phyloP scores from a whole-genome alignment of 2,797 vertebrate species.

The Lutjanus argentimaculatus region DNA sequence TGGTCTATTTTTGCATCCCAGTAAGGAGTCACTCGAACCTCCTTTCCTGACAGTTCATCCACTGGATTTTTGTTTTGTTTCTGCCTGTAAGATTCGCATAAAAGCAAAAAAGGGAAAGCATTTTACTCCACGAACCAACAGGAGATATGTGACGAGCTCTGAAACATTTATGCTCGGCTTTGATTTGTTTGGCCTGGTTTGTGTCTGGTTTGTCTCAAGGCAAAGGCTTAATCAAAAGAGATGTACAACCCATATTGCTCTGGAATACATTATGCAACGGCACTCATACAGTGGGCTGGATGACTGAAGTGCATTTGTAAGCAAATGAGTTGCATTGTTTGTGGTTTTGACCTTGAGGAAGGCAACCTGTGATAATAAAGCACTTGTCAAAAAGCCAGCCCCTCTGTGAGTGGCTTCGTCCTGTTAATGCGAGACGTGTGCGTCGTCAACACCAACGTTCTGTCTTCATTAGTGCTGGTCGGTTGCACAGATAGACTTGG shows the following conservation, averaged over 20 bases:
- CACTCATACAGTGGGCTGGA: constrained; percentile 37
- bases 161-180: constrained; percentile 66
- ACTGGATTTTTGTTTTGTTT: constrained; percentile 72
- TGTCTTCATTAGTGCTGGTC: constrained; percentile 65
- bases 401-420: constrained; percentile 34
- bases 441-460: constrained; percentile 38
- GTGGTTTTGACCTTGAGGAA: constrained; percentile 73
- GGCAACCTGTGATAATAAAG: constrained; percentile 64
- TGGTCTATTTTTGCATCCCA: constrained; percentile 79
- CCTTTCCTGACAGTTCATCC: constrained; percentile 74
- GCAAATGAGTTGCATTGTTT: constrained; percentile 71
- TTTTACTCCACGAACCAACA: constrained; percentile 63
- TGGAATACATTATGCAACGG: constrained; percentile 60
- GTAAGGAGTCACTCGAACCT: constrained; percentile 78
- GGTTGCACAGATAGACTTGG: constrained; percentile 8
- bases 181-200: constrained; percentile 75
- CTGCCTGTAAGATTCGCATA: constrained; percentile 73
- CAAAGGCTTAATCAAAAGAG: constrained; percentile 73
- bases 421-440: constrained; percentile 51
- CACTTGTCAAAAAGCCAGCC: constrained; percentile 65
- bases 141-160: constrained; percentile 69
- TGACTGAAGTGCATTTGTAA: constrained; percentile 70
- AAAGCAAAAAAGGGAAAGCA: constrained; percentile 66
- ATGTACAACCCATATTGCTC: constrained; percentile 56
- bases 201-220: constrained; percentile 57